Base-by-base conservation (phyloP, 1,140 invertebrate species). In the Bombus breviceps region DNA sequence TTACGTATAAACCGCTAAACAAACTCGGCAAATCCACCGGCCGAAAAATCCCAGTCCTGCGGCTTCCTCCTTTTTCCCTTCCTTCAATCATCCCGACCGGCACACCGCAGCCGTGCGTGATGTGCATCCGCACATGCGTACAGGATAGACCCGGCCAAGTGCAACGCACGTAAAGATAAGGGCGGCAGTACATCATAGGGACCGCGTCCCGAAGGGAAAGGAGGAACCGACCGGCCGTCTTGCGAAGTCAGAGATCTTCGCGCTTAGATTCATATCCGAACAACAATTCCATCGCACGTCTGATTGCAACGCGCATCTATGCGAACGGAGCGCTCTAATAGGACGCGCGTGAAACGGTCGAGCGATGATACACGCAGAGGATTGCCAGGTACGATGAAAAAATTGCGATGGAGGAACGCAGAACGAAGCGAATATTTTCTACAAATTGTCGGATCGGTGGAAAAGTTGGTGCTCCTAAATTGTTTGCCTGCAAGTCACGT, bases 101-200 rank as follows among this genome's bases (percentile, higher is more conserved):
- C 88, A 47, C 80, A 92, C 90, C 90, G 91, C 76, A 90, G 69
- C 72, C 59, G 81, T 68, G 91, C 90, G 92, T 92, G 92, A 91
- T 88, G 89, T 69, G 88, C 86, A 88, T 89, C 85, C 87, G 84
- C 90, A 84, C 86, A 88, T 86, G 87, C 87, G 81, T 83, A 47
- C 72, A 47, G 76, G 80, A 86, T 83, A 80, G 77, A 80, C 37
- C 80, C 75, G 73, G 78, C 72, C 81, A 59, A 83, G 83, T 85
- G 90, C 87, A 88, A 88, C 83, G 77, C 80, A 80, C 69, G 84
- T 72, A 69, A 88, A 93, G 89, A 92, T 92, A 92, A 92, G 86
- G 88, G 81, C 91, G 89, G 89, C 77, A 53, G 72, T 81, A 89
- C 89, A 92, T 92, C 91, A 92, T 83, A 92, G 81, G 80, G 53